phyloP scores from a whole-genome alignment of 2,888 invertebrate genomes.

The Mimumesa dahlbomi region DNA sequence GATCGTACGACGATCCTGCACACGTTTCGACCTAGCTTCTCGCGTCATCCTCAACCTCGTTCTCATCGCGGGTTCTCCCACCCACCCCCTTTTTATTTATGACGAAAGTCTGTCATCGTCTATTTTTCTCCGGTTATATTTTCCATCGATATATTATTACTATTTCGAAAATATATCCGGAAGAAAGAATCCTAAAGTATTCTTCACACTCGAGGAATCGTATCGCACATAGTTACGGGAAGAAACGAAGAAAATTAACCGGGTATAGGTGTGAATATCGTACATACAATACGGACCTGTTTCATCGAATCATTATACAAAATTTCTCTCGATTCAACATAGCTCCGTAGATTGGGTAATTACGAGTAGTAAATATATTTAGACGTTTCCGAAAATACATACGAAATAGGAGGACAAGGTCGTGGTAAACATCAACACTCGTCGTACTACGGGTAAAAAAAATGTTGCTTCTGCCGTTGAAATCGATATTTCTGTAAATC shows the following conservation, averaged over 20 bases:
- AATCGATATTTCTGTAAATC: constrained; percentile 5
- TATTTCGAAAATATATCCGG: too few species aligned
- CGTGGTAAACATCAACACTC: constrained; percentile 21
- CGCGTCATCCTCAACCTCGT: constrained; percentile 45
- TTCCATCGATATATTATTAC: neutral
- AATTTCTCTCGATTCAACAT: neutral
- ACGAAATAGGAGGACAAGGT: constrained; percentile 60
- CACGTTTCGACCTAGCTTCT: constrained; percentile 23
- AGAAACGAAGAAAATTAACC: too few species aligned
- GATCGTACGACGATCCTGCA: constrained; percentile 37
- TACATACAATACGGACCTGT: too few species aligned
- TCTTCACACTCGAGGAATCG: too few species aligned
- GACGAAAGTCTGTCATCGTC: constrained; percentile 30
- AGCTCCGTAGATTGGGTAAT: neutral
- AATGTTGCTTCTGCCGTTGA: neutral
- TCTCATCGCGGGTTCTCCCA: constrained; percentile 2
- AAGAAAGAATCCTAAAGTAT: too few species aligned
- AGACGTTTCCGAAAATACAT: constrained; percentile 42
- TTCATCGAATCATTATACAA: too few species aligned
- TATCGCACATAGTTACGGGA: too few species aligned
- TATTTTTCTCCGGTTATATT: constrained; percentile 22
- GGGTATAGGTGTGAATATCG: too few species aligned
- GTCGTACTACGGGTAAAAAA: neutral
- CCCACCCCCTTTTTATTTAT: constrained; percentile 7
- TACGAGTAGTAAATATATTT: constrained; percentile 16